These are phyloP conservation scores for Pelodytes ibericus DNA, from an alignment of 2,797 vertebrate species.

Conservation along the genomic window DNA sequence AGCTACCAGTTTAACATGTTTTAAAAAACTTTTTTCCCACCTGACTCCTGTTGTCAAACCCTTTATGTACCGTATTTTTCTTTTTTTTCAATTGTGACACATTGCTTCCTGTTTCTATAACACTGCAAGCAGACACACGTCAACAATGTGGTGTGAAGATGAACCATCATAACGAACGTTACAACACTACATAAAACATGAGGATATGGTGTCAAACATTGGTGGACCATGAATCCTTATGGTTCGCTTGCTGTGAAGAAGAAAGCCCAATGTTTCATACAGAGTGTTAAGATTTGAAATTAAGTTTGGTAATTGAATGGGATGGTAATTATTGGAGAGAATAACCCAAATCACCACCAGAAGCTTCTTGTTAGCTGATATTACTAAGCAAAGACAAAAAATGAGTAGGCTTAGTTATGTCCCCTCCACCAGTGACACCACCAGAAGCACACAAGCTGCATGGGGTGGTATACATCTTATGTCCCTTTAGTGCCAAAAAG, in stretches of 20 bases:
- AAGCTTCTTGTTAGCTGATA: slow-evolving; percentile 40
- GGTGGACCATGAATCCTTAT: not conserved
- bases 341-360: not conserved
- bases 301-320: not conserved
- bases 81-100: too few species aligned
- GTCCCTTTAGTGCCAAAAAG: slow-evolving; percentile 40
- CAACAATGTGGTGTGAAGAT: not conserved
- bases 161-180: not conserved
- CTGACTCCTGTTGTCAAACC: too few species aligned
- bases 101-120: too few species aligned
- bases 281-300: slow-evolving; percentile 3
- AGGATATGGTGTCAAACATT: not conserved
- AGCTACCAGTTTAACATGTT: too few species aligned
- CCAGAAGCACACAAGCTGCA: slow-evolving; percentile 25
- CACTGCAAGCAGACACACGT: too few species aligned
- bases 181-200: not conserved
- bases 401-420: slow-evolving; percentile 29
- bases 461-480: slow-evolving; percentile 6
- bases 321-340: slow-evolving; percentile 1
- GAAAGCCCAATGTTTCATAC: not conserved
- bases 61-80: too few species aligned
- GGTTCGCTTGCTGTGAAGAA: not conserved
- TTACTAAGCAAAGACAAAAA: slow-evolving; percentile 35
- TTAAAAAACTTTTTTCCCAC: too few species aligned
- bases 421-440: slow-evolving; percentile 20